Base-by-base conservation (phyloP, 2,888 invertebrate species). In the Athalia rosae region DNA sequence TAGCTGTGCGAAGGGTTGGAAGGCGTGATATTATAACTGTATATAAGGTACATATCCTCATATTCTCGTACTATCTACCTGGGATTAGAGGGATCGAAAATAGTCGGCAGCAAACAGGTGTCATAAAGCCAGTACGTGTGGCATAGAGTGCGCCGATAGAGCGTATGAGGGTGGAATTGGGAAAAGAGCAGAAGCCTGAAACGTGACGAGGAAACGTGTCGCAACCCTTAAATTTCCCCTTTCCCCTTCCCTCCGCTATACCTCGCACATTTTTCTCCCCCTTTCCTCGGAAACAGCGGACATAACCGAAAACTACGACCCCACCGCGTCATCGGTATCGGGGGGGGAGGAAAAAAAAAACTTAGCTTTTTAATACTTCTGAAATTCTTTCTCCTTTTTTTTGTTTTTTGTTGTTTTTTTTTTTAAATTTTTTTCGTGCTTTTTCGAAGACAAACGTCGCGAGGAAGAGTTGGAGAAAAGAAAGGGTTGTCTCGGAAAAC, bases 41-140 rank as follows among this genome's bases (percentile, higher is more conserved):
- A 15, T 48, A 53, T 53, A 53, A 11, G 53, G 53, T 4, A 9
- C n/a, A n/a, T 9, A 53, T 11, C 53, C 53, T 63, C 77, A 63
- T 28, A 28, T 28, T 28, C 28, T 28, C 28, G 28, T 74, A 56
- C 67, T 64, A 78, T 67, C 59, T 56, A 11, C 53, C 62, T 66
- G 28, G 47, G 61, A 11, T 80, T 77, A 67, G 74, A 80, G 76
- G 79, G 79, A 80, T 80, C 81, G 79, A 79, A 81, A 79, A 78
- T 73, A 28, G 28, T 28, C 28, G 71, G 69, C 79, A 81, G 85
- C 84, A 86, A 87, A 87, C 87, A 87, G 86, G 85, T 87, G 87
- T 86, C 86, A 84, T 87, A 86, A 87, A 85, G 79, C 81, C 80
- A 81, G 82, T 81, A 85, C 84, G 86, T 85, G 85, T 84, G 82